Conservation (phyloP, 1,140 invertebrate genomes). For the Propsilocerus akamusi region DNA sequence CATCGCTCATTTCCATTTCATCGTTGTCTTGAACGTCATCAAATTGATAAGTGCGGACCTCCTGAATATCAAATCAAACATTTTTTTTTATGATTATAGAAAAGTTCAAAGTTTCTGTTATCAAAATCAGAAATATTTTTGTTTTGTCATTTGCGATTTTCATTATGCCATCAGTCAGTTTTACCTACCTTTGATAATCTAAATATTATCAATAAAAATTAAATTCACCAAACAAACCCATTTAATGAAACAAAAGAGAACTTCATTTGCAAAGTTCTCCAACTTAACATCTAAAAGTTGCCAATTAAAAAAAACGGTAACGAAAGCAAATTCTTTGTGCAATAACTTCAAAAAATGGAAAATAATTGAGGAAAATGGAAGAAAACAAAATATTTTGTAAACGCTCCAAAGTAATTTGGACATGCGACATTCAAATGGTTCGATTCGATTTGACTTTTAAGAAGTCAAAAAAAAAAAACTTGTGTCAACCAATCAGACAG, state of each 20-base stretch:
- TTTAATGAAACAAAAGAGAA: no score
- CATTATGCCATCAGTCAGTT: not conserved
- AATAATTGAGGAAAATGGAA: no score
- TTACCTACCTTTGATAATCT: not conserved
- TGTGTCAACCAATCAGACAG: not conserved
- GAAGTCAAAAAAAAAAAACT: not conserved
- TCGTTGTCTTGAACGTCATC: constrained; percentile 32
- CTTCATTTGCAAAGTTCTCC: no score
- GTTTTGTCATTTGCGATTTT: not conserved
- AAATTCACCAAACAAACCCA: no score
- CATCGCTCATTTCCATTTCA: constrained; percentile 24
- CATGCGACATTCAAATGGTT: no score
- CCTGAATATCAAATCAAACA: constrained; percentile 28
- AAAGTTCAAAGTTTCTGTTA: no score
- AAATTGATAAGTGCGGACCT: constrained; percentile 56
- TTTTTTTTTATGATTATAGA: no score
- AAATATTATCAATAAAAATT: no score
- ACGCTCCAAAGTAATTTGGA: no score
- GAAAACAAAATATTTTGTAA: no score
- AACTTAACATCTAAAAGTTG: no score
- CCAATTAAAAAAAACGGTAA: no score
- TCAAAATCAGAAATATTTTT: not conserved
- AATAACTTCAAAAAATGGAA: not conserved
- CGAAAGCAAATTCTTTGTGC: not conserved
- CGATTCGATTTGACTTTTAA: not conserved